Percentiles rank a stretch among this genome's conserved stretches.
Conservation (phyloP, 2,797 vertebrate genomes). For the Cichlasoma orientale region DNA sequence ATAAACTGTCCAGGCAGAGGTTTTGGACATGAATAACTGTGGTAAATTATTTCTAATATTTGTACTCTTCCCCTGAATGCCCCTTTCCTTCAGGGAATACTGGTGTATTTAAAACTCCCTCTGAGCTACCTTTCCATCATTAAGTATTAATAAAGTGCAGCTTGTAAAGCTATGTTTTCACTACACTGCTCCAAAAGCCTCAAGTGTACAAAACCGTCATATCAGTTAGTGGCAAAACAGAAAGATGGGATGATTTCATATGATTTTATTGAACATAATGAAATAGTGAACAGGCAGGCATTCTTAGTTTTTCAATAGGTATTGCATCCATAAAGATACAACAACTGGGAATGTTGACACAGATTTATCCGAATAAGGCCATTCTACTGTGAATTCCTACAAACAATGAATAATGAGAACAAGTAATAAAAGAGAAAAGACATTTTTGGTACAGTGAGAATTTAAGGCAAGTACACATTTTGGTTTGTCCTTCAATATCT, state of each 20-base stretch:
- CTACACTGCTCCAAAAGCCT: background rate
- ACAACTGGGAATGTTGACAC: slow-evolving; percentile 43
- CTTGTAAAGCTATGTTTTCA: background rate
- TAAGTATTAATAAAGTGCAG: background rate
- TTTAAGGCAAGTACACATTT: slow-evolving; percentile 77
- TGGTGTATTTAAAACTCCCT: background rate
- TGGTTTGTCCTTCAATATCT: slow-evolving; percentile 63
- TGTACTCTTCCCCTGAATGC: background rate
- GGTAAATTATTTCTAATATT: background rate
- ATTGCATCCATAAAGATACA: slow-evolving; percentile 28
- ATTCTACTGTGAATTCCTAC: slow-evolving; percentile 5
- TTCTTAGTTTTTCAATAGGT: slow-evolving; percentile 24
- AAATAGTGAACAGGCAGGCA: slow-evolving; percentile 35
- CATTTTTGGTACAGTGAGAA: slow-evolving; percentile 57
- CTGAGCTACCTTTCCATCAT: background rate
- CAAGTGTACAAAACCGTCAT: background rate
- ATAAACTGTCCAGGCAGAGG: slow-evolving; percentile 1
- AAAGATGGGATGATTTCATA: slow-evolving; percentile 7
- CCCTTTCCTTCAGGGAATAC: background rate
- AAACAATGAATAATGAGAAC: slow-evolving; percentile 1
- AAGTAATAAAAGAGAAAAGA: background rate
- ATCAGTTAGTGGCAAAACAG: background rate
- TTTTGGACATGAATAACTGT: slow-evolving; percentile 15
- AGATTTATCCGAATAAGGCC: slow-evolving; percentile 43
- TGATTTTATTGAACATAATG: slow-evolving; percentile 69